Evolutionary conservation across 2,797 vertebrate species (phyloP).

Genomic region (Notolabrus celidotus): DNA sequence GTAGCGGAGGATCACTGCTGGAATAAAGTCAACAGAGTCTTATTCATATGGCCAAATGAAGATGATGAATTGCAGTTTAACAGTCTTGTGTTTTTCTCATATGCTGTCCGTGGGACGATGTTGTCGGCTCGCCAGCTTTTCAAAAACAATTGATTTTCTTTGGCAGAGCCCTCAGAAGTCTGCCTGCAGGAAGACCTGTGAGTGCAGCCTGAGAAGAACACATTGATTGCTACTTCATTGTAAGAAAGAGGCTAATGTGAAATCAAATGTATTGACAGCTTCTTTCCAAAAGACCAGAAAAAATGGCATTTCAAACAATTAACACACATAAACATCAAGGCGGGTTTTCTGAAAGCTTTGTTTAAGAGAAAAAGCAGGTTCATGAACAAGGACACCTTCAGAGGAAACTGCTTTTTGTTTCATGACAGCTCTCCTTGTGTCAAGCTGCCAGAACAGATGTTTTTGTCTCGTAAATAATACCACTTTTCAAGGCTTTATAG

Average conservation of each 20-base stretch:
- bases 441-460: conserved; percentile 81
- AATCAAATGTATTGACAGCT: conserved; percentile 74
- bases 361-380: conserved; percentile 32
- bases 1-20: conserved; percentile 30
- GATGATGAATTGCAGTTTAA: conserved; percentile 63
- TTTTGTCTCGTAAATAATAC: conserved; percentile 84
- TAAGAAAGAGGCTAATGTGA: conserved; percentile 71
- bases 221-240: conserved; percentile 75
- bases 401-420: conserved; percentile 8
- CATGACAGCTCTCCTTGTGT: conserved; percentile 10
- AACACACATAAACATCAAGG: conserved; percentile 41
- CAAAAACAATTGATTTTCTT: conserved; percentile 79
- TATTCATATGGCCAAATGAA: conserved; percentile 47
- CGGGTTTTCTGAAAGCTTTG: conserved; percentile 41
- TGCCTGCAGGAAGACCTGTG: conserved; percentile 65
- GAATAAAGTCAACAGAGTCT: conserved; percentile 51
- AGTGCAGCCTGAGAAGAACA: conserved; percentile 54
- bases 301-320: conserved; percentile 54
- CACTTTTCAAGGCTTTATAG: conserved; percentile 74
- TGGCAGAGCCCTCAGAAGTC: conserved; percentile 61
- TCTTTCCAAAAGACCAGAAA: conserved; percentile 52
- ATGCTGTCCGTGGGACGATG: conserved; percentile 53
- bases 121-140: conserved; percentile 66
- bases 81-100: conserved; percentile 47
- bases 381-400: conserved; percentile 36